Evolutionary conservation across 2,888 invertebrate genomes (phyloP), one percentile per base, ranked within the genome.

Genomic region (Pardosa pseudoannulata): DNA sequence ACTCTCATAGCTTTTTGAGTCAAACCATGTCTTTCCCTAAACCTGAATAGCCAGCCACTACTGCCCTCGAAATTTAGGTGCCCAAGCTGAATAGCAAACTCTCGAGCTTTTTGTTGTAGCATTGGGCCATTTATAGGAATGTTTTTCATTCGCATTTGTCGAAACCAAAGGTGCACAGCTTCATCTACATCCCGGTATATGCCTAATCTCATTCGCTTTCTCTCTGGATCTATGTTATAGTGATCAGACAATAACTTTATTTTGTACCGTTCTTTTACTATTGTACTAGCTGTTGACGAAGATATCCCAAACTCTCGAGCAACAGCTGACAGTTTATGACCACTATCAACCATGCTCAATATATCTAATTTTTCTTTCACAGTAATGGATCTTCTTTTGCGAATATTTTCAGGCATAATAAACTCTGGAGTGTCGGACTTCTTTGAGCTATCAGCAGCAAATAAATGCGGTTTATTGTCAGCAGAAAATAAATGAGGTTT

Each of bases 31-130:
- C 76, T 39, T 19, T 76, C 76, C 11, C 76, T 39, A 29, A 76
- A 76, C n/a, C 76, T 62, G 2, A 36, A 67, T 2, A 76, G 32
- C 76, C 76, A 76, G n/a, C 76, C 76, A 67, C 67, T 76, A 29
- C 76, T 76, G 6, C 65, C 76, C 41, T 76, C 67, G 31, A 76
- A 76, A 41, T 76, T 67, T n/a, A 23, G 65, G n/a, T 67, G 65
- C 2, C 67, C 67, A 16, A 76, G 50, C n/a, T 46, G 29, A 2
- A 36, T n/a, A 28, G 65, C 76, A 29, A 76, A 76, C 41, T 76
- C 76, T n/a, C 67, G 36, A 29, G 76, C 76, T 28, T 76, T 65
- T 29, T 76, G 65, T 27, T 76, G 46, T 9, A 76, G 11, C 41
- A 76, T 65, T 9, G 76, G 76, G n/a, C 76, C 76, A 67, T 76